phyloP scores from a whole-genome alignment of 1,140 invertebrate genomes.

The Drosophila ambigua region DNA sequence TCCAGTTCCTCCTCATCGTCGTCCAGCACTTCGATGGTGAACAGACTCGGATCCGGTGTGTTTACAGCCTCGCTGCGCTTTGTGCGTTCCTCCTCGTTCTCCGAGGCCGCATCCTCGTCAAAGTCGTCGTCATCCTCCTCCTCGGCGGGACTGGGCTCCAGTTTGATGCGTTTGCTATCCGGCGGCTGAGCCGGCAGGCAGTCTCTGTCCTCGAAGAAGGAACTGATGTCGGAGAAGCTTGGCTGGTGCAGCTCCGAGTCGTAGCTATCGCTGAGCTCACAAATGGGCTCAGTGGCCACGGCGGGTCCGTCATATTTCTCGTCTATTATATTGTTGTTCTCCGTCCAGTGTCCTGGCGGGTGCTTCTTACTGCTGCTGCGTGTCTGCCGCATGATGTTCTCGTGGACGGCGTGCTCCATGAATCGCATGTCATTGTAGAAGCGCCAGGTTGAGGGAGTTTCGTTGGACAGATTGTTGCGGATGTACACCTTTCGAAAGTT shows the following conservation, averaged over 20 bases:
- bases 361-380: conserved; percentile 57
- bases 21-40: conserved; percentile 71
- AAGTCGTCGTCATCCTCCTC: conserved; percentile 73
- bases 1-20: conserved; percentile 68
- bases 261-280: conserved; percentile 70
- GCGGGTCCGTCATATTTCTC: conserved; percentile 48
- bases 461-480: conserved; percentile 74
- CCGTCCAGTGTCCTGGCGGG: conserved; percentile 53
- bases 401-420: conserved; percentile 74
- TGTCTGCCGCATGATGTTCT: conserved; percentile 73
- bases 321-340: conserved; percentile 61
- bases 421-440: conserved; percentile 81
- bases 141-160: conserved; percentile 43
- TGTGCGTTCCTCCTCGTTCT: conserved; percentile 49
- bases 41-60: conserved; percentile 46
- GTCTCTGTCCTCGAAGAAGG: conserved; percentile 66
- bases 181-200: conserved; percentile 30
- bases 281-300: conserved; percentile 68
- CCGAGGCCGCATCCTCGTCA: conserved; percentile 72
- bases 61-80: conserved; percentile 15
- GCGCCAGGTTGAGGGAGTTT: conserved; percentile 74
- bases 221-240: conserved; percentile 73
- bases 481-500: conserved; percentile 80
- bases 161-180: conserved; percentile 57
- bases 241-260: conserved; percentile 72